These are phyloP conservation scores for Cephus cinctus DNA, from an alignment of 1,140 invertebrate species.

Conservation along the genomic window DNA sequence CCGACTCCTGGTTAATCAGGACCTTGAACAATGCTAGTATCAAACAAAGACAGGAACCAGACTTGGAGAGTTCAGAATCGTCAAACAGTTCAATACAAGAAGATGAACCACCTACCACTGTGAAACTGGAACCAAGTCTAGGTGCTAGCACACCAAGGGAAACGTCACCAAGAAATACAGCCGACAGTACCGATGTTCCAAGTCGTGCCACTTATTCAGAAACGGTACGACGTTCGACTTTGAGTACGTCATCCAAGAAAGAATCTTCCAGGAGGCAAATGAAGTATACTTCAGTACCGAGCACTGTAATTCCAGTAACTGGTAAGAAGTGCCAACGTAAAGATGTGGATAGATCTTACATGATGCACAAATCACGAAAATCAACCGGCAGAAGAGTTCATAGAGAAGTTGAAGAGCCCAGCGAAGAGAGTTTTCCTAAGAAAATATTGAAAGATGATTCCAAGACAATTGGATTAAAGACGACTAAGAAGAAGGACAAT, in stretches of 20 bases:
- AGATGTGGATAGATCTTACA: conserved; percentile 21
- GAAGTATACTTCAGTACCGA: neutral
- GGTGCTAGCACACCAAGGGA: too few species aligned
- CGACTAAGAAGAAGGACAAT: conserved; percentile 7
- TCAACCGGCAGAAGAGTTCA: conserved; percentile 11
- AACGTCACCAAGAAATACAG: conserved; percentile 13
- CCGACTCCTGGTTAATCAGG: conserved; percentile 47
- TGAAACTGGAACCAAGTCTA: too few species aligned
- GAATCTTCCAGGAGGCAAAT: neutral
- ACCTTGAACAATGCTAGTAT: conserved; percentile 40
- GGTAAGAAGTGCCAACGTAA: conserved; percentile 16
- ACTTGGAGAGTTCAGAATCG: conserved; percentile 20
- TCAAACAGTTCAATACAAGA: conserved; percentile 25
- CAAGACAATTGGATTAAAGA: conserved; percentile 5
- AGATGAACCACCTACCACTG: conserved; percentile 12
- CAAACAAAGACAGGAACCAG: conserved; percentile 12
- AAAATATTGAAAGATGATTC: neutral
- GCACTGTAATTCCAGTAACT: neutral
- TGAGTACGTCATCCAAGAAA: neutral
- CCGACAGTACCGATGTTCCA: too few species aligned
- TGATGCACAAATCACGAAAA: conserved; percentile 24
- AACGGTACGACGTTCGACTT: conserved; percentile 30
- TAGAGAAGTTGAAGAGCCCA: conserved; percentile 10
- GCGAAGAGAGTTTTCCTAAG: neutral
- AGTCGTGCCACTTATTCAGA: conserved; percentile 46